Evolutionary conservation across 2,888 invertebrate species (phyloP).

Genomic region (Pharmacophagus antenor): DNA sequence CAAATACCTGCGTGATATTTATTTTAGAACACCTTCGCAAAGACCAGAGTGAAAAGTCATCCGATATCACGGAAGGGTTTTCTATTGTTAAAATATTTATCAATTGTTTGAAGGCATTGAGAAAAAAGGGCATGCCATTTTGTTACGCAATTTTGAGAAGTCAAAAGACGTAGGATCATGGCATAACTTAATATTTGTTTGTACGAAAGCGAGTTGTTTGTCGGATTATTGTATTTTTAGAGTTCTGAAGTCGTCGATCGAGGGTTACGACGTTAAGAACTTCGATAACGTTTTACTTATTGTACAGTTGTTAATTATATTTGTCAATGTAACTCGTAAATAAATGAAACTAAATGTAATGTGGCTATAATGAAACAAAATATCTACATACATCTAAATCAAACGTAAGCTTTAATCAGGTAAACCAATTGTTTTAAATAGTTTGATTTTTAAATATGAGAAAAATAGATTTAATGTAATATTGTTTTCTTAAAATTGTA

Average conservation of each 20-base stretch:
- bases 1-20: slow-evolving; percentile 19
- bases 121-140: slow-evolving; percentile 11
- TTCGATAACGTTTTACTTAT: no score
- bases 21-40: slow-evolving; percentile 15
- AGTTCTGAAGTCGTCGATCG: background rate
- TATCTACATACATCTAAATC: no score
- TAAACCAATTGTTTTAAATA: no score
- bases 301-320: no score
- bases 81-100: slow-evolving; percentile 23
- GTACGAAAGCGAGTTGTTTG: background rate
- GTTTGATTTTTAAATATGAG: no score
- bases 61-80: slow-evolving; percentile 15
- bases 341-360: no score
- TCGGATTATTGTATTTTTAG: background rate
- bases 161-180: background rate
- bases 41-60: slow-evolving; percentile 19
- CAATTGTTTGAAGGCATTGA: slow-evolving; percentile 10
- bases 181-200: background rate
- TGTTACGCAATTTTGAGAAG: background rate
- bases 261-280: background rate
- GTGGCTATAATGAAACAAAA: no score
- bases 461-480: no score
- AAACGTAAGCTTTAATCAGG: no score
- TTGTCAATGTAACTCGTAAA: no score
- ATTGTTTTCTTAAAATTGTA: no score